phyloP scores from a whole-genome alignment of 2,113 vertebrate genomes.

The Cnemophilus loriae region DNA sequence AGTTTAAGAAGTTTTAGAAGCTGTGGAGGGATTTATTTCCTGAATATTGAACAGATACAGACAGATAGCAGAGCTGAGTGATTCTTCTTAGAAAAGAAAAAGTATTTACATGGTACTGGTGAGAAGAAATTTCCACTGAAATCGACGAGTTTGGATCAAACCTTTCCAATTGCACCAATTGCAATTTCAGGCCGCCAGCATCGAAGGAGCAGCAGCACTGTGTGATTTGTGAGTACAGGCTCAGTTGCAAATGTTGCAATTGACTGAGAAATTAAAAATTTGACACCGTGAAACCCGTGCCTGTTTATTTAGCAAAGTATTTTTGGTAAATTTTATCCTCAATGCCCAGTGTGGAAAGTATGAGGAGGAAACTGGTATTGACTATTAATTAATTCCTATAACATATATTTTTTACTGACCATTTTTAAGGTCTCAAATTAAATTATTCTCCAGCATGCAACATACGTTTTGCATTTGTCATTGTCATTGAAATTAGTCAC shows the following conservation, averaged over 20 bases:
- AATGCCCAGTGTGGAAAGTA: neutral
- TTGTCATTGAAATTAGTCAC: neutral
- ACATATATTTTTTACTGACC: neutral
- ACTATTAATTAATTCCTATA: neutral
- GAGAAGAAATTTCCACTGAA: neutral
- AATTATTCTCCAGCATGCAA: neutral
- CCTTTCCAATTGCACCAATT: neutral
- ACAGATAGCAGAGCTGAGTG: neutral
- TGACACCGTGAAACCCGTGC: accelerated
- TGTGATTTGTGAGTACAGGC: neutral
- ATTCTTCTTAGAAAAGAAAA: neutral
- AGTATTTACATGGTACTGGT: neutral
- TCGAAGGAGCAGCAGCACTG: neutral
- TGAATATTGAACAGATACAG: neutral
- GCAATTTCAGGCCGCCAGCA: neutral
- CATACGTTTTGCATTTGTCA: neutral
- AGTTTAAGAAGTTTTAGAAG: neutral
- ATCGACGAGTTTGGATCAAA: neutral
- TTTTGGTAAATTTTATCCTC: neutral
- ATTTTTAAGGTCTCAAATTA: neutral
- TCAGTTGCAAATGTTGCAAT: neutral
- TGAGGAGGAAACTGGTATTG: neutral
- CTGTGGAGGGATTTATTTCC: neutral
- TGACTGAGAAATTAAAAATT: neutral
- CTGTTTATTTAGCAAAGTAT: neutral